A percentile compares a stretch with the other conserved stretches of the same genome.
phyloP scores from a whole-genome alignment of 1,140 invertebrate species.

The Sogatella furcifera region DNA sequence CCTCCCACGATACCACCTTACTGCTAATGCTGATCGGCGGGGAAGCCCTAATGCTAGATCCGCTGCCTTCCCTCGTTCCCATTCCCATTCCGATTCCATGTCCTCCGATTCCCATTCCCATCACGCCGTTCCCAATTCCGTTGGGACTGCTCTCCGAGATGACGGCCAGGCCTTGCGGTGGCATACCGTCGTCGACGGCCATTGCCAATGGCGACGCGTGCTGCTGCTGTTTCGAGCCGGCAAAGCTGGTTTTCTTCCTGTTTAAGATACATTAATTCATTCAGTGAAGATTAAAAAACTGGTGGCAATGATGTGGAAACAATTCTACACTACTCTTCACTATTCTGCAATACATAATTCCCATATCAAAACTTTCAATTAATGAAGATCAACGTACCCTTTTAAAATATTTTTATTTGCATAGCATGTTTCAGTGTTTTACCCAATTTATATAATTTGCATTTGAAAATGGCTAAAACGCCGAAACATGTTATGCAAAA shows the following conservation, averaged over 20 bases:
- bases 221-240: conserved; percentile 13
- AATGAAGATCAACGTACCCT: too few species aligned
- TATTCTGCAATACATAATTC: too few species aligned
- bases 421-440: too few species aligned
- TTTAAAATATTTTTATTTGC: too few species aligned
- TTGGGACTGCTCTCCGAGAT: conserved; percentile 11
- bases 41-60: neutral
- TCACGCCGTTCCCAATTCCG: conserved; percentile 4
- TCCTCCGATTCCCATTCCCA: neutral
- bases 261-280: neutral
- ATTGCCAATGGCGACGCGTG: neutral
- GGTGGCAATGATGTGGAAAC: too few species aligned
- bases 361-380: too few species aligned
- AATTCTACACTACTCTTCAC: too few species aligned
- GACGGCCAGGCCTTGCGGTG: conserved; percentile 7
- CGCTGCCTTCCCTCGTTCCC: neutral
- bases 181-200: conserved; percentile 7
- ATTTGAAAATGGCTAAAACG: too few species aligned
- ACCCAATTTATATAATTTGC: too few species aligned
- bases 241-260: conserved; percentile 26
- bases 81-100: neutral
- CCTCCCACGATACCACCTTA: conserved; percentile 20
- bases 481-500: too few species aligned
- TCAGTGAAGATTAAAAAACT: too few species aligned
- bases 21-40: conserved; percentile 11